Evolutionary conservation across 1,140 invertebrate genomes (phyloP), one percentile per base, ranked within the genome.

Genomic region (Pseudomyrmex cubaensis): DNA sequence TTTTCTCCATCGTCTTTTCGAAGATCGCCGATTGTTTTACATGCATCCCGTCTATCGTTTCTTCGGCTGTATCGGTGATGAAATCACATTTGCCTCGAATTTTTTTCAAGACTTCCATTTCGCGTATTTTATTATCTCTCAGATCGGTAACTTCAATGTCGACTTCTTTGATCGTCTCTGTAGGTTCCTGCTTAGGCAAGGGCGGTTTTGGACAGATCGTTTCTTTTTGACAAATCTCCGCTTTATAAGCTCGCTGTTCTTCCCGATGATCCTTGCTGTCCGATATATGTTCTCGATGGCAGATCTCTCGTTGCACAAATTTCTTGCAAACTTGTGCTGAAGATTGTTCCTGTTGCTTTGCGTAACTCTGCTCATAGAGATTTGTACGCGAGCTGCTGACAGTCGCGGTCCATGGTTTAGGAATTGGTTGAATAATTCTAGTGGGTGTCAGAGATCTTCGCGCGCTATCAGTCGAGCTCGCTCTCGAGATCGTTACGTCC

Each of bases 361-460:
- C 48, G 62, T 90, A 86, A 61, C 87, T 86, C 17, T 93, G 91
- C 62, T 93, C 84, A 67, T 92, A 94, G 0, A 93, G 75, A 70
- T 90, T 93, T 0, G 85, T 74, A 15, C 90, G 89, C 9, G 90
- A 90, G 0, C 87, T 84, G 0, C 91, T 92, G 0, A 94, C 94
- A 0, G 93, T 94, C 0, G 93, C 93, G 0, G 91, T 93, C 94
- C 94, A 94, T 2, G 94, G 94, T 74, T 90, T 88, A 0, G 94
- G 94, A 17, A 88, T 90, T 0, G 94, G 94, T 62, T 94, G 94
- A 35, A 89, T 90, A 17, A 94, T 94, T 66, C 91, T 91, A 0
- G 94, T 94, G 0, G 94, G 93, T 1, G 94, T 94, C 25, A 94
- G 77, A 0, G 94, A 94, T 46, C 94, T 86, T 13, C 93, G 83